phyloP scores from a whole-genome alignment of 2,113 vertebrate species.

The Pleuronectes platessa region DNA sequence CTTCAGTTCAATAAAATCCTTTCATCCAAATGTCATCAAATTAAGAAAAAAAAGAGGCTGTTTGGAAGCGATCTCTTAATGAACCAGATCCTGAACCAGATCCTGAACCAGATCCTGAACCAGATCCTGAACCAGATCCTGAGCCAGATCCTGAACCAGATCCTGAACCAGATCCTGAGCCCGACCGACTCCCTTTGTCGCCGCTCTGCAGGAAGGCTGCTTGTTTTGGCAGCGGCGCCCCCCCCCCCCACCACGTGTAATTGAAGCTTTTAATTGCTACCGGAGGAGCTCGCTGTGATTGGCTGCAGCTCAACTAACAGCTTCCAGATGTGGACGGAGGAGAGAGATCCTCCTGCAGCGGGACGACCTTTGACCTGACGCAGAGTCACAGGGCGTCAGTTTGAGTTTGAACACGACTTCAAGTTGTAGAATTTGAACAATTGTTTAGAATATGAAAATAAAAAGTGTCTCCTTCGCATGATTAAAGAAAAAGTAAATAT shows the following conservation, averaged over 20 bases:
- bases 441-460: not conserved
- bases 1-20: not conserved
- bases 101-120: not conserved
- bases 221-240: no score
- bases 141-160: conserved; percentile 10
- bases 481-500: no score
- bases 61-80: conserved; percentile 52
- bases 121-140: not conserved
- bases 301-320: conserved; percentile 42
- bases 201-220: conserved; percentile 10
- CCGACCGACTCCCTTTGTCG: not conserved
- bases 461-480: not conserved
- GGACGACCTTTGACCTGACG: not conserved
- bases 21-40: conserved; percentile 11
- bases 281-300: conserved; percentile 5
- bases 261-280: conserved; percentile 31
- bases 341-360: conserved; percentile 1
- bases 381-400: not conserved
- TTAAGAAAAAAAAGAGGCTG: conserved; percentile 9
- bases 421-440: not conserved
- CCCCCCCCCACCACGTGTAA: not conserved
- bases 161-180: not conserved
- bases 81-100: conserved; percentile 12
- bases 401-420: not conserved
- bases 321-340: conserved; percentile 40